Base-by-base conservation (phyloP, 2,113 vertebrate genomes). In the Coptodon rendalli region DNA sequence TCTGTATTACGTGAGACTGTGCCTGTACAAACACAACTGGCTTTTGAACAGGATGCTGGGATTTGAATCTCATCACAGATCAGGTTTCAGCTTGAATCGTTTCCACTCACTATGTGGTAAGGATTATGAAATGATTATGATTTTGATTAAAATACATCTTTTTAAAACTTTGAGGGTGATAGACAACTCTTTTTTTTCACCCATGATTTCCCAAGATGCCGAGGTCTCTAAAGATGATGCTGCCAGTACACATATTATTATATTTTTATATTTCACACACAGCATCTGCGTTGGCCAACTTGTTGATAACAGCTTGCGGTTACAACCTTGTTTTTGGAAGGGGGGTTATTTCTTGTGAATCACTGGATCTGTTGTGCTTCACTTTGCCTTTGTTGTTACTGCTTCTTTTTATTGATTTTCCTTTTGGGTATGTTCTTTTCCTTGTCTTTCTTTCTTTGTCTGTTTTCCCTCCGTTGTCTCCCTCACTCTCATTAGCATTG, bases 361-460 rank as follows among this genome's bases (percentile, higher is more conserved):
- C 27, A 8, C 27, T 50, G 16, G 38, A 45, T 34, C 45, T 50
- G 10, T 31, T 78, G 16, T 50, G 27, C 71, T 19, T 78, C 71
- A 31, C 27, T 78, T 78, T 52, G 27, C 17, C 6, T 78, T 68
- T 68, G 63, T 22, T 68, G 63, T 40, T 68, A 2, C 4, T 14
- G 63, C 63, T 40, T 78, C 73, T 52, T 78, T 34, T 52, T 78
- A 78, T 78, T 78, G 17, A 45, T 34, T 78, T 78, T 34, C 45
- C 73, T 31, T 52, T 78, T 0, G 45, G 14, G 45, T 50, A 48
- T 78, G 16, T 50, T 78, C 16, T 50, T 78, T 50, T n/a, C 10
- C 73, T 34, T 52, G 10, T 31, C 6, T 13, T 78, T 31, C 24
- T 78, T 50, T n/a, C 73, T 31, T 50, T 0, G 3, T 76, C 71